Conservation (phyloP, 2,888 invertebrate species). For the Phyto melanocephala region DNA sequence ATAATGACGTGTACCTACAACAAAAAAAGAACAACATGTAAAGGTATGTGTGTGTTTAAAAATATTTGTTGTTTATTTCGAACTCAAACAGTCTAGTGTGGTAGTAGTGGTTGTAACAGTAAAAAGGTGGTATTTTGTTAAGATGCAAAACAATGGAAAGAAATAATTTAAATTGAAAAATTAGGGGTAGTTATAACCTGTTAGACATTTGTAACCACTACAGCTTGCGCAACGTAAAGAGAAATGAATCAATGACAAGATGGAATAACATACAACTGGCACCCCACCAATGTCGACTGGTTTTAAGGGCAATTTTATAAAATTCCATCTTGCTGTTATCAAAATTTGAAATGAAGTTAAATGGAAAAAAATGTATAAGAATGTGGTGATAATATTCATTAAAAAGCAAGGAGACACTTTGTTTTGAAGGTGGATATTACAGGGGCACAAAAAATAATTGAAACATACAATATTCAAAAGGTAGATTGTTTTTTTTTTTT, state of each 20-base stretch:
- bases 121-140: slow-evolving; percentile 5
- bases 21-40: slow-evolving; percentile 7
- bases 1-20: background rate
- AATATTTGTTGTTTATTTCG: background rate
- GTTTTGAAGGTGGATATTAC: background rate
- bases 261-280: background rate
- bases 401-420: slow-evolving; percentile 15
- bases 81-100: background rate
- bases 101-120: background rate
- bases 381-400: slow-evolving; percentile 49
- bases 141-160: background rate
- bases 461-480: background rate
- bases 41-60: background rate
- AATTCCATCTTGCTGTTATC: slow-evolving; percentile 24
- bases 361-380: slow-evolving; percentile 3
- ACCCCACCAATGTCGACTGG: background rate
- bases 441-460: background rate
- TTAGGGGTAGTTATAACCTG: slow-evolving; percentile 42
- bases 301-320: slow-evolving; percentile 20
- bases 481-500: too few species aligned
- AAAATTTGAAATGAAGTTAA: background rate
- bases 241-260: background rate
- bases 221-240: background rate
- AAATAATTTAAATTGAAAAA: slow-evolving; percentile 40
- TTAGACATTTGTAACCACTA: background rate